A percentile compares a stretch with the other conserved stretches of the same genome.
phyloP scores from a whole-genome alignment of 1,140 invertebrate species.

The Carposina sasakii region DNA sequence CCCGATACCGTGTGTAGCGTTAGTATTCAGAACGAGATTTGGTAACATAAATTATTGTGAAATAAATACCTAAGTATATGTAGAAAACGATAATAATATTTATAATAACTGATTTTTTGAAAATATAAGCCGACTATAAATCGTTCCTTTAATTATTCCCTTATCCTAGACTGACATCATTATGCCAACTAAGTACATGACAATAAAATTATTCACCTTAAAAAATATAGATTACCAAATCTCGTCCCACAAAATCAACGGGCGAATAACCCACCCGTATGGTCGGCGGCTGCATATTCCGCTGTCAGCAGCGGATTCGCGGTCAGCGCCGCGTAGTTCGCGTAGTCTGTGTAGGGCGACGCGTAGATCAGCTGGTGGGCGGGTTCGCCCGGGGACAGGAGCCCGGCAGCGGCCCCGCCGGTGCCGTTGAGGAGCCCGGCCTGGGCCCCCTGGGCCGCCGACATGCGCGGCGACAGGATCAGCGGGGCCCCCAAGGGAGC shows the following conservation, averaged over 20 bases:
- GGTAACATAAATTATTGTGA: too few species aligned
- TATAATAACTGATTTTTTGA: too few species aligned
- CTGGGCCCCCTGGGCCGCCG: conserved; percentile 83
- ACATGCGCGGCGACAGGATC: conserved; percentile 89
- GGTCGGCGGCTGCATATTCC: conserved; percentile 88
- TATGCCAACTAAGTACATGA: too few species aligned
- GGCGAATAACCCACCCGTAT: conserved; percentile 96
- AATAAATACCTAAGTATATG: too few species aligned
- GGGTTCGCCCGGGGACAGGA: conserved; percentile 75
- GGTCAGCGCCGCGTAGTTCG: conserved; percentile 88
- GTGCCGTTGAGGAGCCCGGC: conserved; percentile 78
- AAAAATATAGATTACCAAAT: conserved; percentile 56
- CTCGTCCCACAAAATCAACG: conserved; percentile 68
- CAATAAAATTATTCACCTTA: too few species aligned
- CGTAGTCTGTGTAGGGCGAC: conserved; percentile 86
- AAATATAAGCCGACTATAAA: too few species aligned
- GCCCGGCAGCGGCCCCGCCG: conserved; percentile 74
- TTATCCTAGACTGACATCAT: too few species aligned
- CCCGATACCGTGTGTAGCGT: conserved; percentile 36
- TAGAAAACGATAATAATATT: too few species aligned
- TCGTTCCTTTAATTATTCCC: too few species aligned
- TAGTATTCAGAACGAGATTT: conserved; percentile 8
- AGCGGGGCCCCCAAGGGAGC: conserved; percentile 87
- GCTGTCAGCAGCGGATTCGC: conserved; percentile 83
- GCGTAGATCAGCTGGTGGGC: conserved; percentile 83